A percentile compares a stretch with the other conserved stretches of the same genome.
Evolutionary conservation across 2,113 vertebrate genomes (phyloP).

Genomic region (Ochotona curzoniae): DNA sequence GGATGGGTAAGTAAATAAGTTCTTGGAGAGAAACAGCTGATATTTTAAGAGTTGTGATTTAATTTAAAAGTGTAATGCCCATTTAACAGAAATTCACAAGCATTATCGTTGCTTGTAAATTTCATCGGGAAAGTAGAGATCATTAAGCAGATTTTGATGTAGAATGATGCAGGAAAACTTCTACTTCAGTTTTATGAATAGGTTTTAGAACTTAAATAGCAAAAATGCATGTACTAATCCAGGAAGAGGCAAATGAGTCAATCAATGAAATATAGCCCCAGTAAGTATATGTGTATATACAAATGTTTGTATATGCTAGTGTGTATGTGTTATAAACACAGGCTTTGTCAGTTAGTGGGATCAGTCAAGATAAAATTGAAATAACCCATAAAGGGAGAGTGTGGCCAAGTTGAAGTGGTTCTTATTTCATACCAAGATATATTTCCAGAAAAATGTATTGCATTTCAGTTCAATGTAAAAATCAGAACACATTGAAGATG

Average conservation of each 20-base stretch:
- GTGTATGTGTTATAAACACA: background rate
- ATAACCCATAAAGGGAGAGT: background rate
- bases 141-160: background rate
- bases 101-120: background rate
- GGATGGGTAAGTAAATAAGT: background rate
- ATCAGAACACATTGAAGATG: background rate
- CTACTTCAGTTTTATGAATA: conserved; percentile 1
- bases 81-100: background rate
- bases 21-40: background rate
- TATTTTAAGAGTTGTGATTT: conserved; percentile 27
- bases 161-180: background rate
- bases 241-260: background rate
- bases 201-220: background rate
- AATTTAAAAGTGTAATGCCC: background rate
- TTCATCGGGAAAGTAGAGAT: conserved; percentile 41
- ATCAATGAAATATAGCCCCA: background rate
- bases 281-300: background rate
- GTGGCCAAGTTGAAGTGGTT: background rate
- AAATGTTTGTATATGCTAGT: background rate
- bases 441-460: conserved; percentile 21
- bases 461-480: background rate
- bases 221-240: background rate
- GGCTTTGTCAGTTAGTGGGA: background rate
- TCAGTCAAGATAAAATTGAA: background rate
- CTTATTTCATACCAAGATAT: conserved; percentile 15